phyloP scores from a whole-genome alignment of 2,113 vertebrate species.

The Desmodus rotundus region DNA sequence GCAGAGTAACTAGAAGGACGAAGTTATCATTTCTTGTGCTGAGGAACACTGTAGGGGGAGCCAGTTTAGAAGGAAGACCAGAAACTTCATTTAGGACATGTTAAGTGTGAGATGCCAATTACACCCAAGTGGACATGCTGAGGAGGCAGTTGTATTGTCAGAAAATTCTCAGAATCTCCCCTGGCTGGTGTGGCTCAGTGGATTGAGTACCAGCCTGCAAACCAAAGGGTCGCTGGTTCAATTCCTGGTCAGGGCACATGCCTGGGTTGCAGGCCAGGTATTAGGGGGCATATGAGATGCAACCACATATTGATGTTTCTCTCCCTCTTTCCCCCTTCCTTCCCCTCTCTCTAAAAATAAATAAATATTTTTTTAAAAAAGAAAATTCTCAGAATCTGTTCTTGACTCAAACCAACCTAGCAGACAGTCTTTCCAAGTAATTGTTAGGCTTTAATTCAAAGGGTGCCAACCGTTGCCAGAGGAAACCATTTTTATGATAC shows the following conservation, averaged over 20 bases:
- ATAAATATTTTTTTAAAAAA: too few relatives aligned
- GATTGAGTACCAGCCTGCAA: too few relatives aligned
- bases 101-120: not conserved
- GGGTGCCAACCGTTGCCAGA: not conserved
- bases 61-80: not conserved
- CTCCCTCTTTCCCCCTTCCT: too few relatives aligned
- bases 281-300: too few relatives aligned
- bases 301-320: too few relatives aligned
- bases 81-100: not conserved
- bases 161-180: slow-evolving; percentile 10
- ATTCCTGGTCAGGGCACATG: too few relatives aligned
- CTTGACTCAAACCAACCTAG: not conserved
- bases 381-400: not conserved
- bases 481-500: not conserved
- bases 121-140: not conserved
- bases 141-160: not conserved
- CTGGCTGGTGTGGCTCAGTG: too few relatives aligned
- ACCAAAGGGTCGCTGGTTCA: too few relatives aligned
- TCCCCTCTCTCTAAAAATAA: too few relatives aligned
- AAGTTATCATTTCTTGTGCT: not conserved
- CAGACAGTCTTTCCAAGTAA: not conserved
- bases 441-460: slow-evolving; percentile 17
- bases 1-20: not conserved
- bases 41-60: not conserved
- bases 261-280: too few relatives aligned